Base-by-base conservation (phyloP, 2,888 invertebrate genomes). In the Koerneria pararmatus region DNA sequence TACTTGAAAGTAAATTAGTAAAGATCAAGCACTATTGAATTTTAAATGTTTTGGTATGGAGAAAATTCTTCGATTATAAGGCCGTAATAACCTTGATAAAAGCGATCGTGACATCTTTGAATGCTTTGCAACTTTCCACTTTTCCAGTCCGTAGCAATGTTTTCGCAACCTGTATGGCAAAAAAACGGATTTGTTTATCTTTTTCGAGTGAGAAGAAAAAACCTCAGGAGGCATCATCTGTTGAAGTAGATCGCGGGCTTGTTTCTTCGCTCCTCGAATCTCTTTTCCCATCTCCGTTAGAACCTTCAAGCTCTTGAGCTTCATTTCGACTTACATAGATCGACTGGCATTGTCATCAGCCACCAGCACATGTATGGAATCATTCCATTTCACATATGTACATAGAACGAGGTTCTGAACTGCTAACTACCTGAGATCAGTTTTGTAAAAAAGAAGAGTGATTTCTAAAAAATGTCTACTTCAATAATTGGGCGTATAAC, bases 191-290 rank as follows among this genome's bases (percentile, higher is more conserved):
- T n/a, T n/a, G n/a, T n/a, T n/a, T n/a, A n/a, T n/a, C n/a, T n/a
- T n/a, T n/a, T n/a, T n/a, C n/a, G n/a, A n/a, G n/a, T 48, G 31
- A 65, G 61, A 63, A 65, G 56, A 35, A 22, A 29, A 48, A n/a
- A 95, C 95, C 83, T 93, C 92, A 84, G 93, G 94, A 37, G 97
- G 97, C 87, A 97, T 95, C 95, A 97, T 97, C 87, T 95, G 95
- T 84, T 95, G 95, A 0, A 97, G 86, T 31, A 97, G 86, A 79
- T 94, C 93, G 82, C 95, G 94, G 0, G 95, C 95, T 71, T 93
- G 88, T 80, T 90, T 89, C 93, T 95, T 95, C 85, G 95, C 95
- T 74, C 91, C 91, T 83, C 95, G 95, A 71, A 97, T 86, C 83
- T 94, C 93, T 75, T 90, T 88, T 93, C 97, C 95, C 2, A 93